Percentiles rank a stretch among this genome's conserved stretches.
Conservation (phyloP, 2,113 vertebrate species). For the Poeciliopsis occidentalis region DNA sequence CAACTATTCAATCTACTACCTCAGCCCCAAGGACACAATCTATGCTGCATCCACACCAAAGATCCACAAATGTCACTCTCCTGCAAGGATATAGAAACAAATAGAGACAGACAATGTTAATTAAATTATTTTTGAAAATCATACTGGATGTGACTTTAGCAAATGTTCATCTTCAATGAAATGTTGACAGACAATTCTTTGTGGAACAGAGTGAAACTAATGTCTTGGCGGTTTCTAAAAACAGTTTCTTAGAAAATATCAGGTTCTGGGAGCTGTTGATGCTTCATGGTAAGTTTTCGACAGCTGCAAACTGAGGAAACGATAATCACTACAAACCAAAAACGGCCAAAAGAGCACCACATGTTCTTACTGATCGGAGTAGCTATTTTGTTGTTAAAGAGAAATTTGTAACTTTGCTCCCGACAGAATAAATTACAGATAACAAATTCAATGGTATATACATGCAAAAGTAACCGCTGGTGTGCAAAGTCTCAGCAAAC, state of each 20-base stretch:
- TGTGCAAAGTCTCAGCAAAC: slow-evolving; percentile 74
- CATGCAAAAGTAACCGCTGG: slow-evolving; percentile 53
- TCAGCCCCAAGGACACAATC: slow-evolving; percentile 92
- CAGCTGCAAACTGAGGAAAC: slow-evolving; percentile 21
- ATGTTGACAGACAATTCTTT: background rate
- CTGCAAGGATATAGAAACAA: slow-evolving; percentile 59
- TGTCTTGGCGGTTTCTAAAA: slow-evolving; percentile 25
- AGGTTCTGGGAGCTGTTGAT: slow-evolving; percentile 7
- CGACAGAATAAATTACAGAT: slow-evolving; percentile 23
- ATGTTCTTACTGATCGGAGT: slow-evolving; percentile 4
- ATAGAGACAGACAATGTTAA: slow-evolving; percentile 39
- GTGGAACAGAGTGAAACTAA: background rate
- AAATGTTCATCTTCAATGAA: background rate
- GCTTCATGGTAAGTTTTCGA: slow-evolving; percentile 23
- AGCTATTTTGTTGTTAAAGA: background rate
- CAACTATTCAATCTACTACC: slow-evolving; percentile 98
- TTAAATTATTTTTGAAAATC: background rate
- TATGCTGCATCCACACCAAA: slow-evolving; percentile 30
- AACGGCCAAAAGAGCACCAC: background rate
- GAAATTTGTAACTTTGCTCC: slow-evolving; percentile 11
- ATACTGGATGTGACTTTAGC: background rate
- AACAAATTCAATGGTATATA: slow-evolving; percentile 43
- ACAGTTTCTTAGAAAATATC: slow-evolving; percentile 9
- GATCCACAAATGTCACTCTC: slow-evolving; percentile 40
- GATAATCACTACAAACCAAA: slow-evolving; percentile 26